These are phyloP conservation scores for Oryctolagus cuniculus DNA, from an alignment of 2,113 vertebrate species.

Conservation along the genomic window DNA sequence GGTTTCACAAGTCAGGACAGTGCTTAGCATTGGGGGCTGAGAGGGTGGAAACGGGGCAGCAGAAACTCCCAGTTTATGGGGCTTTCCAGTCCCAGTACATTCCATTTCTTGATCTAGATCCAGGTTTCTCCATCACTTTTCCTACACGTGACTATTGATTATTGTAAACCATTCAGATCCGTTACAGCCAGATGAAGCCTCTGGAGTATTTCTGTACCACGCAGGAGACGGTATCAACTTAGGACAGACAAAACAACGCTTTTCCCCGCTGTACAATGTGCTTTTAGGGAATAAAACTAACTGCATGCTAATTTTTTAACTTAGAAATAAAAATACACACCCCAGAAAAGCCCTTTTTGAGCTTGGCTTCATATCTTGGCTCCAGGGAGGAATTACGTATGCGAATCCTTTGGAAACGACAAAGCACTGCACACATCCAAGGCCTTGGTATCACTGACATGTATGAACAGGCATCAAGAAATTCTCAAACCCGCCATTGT, in stretches of 20 bases:
- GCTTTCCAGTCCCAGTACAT: not conserved
- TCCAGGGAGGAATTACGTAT: not conserved
- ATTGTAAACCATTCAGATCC: not conserved
- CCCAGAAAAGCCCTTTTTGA: not conserved
- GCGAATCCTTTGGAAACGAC: slow-evolving; percentile 6
- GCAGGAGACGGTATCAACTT: not conserved
- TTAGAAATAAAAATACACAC: slow-evolving; percentile 47
- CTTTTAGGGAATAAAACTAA: slow-evolving; percentile 63
- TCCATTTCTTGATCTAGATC: not conserved
- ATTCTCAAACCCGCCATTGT: not conserved
- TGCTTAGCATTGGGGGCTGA: not conserved
- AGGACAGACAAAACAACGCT: slow-evolving; percentile 39
- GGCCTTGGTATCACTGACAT: not conserved
- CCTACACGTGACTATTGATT: not conserved
- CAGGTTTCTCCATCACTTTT: not conserved
- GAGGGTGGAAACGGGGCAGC: not conserved
- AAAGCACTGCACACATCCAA: not conserved
- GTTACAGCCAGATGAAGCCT: not conserved
- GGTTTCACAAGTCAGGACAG: not conserved
- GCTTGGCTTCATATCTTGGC: not conserved
- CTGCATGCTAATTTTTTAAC: slow-evolving; percentile 9
- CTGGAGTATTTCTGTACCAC: slow-evolving; percentile 31
- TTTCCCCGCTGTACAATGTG: slow-evolving; percentile 11
- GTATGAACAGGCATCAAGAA: not conserved
- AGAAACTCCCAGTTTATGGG: not conserved